Evolutionary conservation across 2,888 invertebrate species (phyloP), one percentile per base, ranked within the genome.

Genomic region (Pharmacophagus antenor): DNA sequence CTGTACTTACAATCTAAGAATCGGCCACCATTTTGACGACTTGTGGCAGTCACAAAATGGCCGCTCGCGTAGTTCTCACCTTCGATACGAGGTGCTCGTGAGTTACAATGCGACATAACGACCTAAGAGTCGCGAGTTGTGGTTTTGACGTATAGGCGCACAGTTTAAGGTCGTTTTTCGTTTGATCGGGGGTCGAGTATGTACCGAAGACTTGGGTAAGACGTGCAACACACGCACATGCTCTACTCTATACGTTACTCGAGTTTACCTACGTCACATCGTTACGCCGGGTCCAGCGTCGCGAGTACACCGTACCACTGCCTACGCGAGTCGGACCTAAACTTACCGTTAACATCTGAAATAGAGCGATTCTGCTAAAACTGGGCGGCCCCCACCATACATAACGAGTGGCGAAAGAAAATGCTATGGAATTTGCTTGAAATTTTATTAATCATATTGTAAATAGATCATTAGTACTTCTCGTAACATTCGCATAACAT

Each of bases 341-440:
- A 89, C 90, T 89, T 89, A 90, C 90, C 89, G 90, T 89, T 84
- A 90, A 87, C 88, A 89, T 90, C 90, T 89, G 89, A 87, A 89
- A 90, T 85, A 88, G 88, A 89, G 84, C 81, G 84, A 77, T 79
- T 78, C 77, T 76, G 75, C 84, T 84, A 80, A 83, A 79, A 80
- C 80, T 76, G 74, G 82, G 80, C 84, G 83, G 81, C 82, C 86
- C 82, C 86, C 87, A 85, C 80, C 80, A 85, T 79, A 76, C 77
- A 70, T 69, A 75, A 77, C 77, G 74, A 77, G 73, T 78, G 79
- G 73, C 81, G 74, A 88, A 85, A 80, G 71, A 85, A 86, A 88
- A 88, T 84, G 77, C 85, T 85, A 83, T 76, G 82, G 80, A 79
- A 79, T 86, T 84, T 85, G 87, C 85, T 85, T 85, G 73, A 86